A percentile compares a stretch with the other conserved stretches of the same genome.
phyloP scores from a whole-genome alignment of 1,140 invertebrate species.

The Zaprionus taronus region DNA sequence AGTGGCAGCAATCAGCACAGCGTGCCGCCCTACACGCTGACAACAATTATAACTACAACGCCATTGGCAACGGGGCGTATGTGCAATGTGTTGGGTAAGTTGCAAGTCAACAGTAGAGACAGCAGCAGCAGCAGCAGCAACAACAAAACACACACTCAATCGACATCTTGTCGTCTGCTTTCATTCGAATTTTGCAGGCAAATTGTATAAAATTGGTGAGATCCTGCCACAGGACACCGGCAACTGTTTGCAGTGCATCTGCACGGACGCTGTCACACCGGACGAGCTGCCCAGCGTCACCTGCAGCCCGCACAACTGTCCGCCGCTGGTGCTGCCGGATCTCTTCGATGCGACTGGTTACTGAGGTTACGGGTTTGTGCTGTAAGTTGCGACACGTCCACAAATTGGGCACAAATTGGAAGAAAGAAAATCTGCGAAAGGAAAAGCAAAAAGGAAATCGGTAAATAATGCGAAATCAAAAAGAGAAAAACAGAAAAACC shows the following conservation, averaged over 20 bases:
- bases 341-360: slow-evolving; percentile 84
- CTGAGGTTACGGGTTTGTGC: slow-evolving; percentile 80
- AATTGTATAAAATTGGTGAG: slow-evolving; percentile 87
- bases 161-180: not conserved
- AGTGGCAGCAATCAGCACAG: slow-evolving; percentile 54
- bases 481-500: not conserved
- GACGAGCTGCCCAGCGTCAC: slow-evolving; percentile 88
- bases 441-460: not conserved
- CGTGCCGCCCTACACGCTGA: slow-evolving; percentile 62
- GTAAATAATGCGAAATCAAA: slow-evolving; percentile 11
- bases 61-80: slow-evolving; percentile 70
- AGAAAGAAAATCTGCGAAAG: slow-evolving; percentile 6
- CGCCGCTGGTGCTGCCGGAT: slow-evolving; percentile 84
- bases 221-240: slow-evolving; percentile 88
- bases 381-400: slow-evolving; percentile 57
- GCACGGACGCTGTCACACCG: slow-evolving; percentile 82
- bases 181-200: slow-evolving; percentile 84
- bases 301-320: slow-evolving; percentile 87
- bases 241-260: slow-evolving; percentile 89
- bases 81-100: slow-evolving; percentile 83
- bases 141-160: not conserved
- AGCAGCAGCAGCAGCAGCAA: not conserved
- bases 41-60: slow-evolving; percentile 76
- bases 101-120: slow-evolving; percentile 30
- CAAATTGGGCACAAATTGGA: slow-evolving; percentile 5